phyloP scores from a whole-genome alignment of 2,797 vertebrate species.

The Diplodus puntazzo region DNA sequence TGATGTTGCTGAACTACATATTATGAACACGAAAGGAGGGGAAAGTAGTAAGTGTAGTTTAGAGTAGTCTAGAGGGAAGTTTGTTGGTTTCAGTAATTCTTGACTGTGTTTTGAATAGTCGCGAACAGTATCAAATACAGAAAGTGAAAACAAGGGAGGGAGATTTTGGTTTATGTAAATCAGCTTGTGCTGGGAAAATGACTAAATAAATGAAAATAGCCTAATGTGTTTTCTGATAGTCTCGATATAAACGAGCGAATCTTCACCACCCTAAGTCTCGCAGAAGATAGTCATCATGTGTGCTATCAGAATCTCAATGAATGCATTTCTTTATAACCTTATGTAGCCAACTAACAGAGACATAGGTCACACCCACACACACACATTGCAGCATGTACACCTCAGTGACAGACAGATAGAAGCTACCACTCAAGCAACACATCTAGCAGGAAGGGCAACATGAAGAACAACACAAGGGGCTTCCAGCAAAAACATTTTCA shows the following conservation, averaged over 20 bases:
- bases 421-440: conserved; percentile 11
- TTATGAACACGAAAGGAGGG: conserved; percentile 10
- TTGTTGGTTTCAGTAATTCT: conserved; percentile 4
- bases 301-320: conserved; percentile 13
- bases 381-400: conserved; percentile 21
- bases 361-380: conserved; percentile 27
- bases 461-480: conserved; percentile 13
- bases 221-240: not conserved
- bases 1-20: conserved; percentile 18
- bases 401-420: conserved; percentile 9
- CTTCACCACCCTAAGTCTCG: conserved; percentile 3
- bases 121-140: not conserved
- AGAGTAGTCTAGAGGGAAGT: conserved; percentile 9
- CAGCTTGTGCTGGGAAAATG: not conserved
- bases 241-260: conserved; percentile 3
- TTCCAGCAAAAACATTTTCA: conserved; percentile 24
- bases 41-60: conserved; percentile 2
- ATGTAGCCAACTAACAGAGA: conserved; percentile 10
- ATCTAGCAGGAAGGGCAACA: not conserved
- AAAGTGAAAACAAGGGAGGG: not conserved
- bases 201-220: conserved; percentile 1
- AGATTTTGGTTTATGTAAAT: not conserved
- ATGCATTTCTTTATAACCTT: conserved; percentile 24
- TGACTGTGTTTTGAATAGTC: not conserved
- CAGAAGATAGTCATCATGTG: not conserved